Base-by-base conservation (phyloP, 2,797 vertebrate genomes). In the Arnoldichthys spilopterus region DNA sequence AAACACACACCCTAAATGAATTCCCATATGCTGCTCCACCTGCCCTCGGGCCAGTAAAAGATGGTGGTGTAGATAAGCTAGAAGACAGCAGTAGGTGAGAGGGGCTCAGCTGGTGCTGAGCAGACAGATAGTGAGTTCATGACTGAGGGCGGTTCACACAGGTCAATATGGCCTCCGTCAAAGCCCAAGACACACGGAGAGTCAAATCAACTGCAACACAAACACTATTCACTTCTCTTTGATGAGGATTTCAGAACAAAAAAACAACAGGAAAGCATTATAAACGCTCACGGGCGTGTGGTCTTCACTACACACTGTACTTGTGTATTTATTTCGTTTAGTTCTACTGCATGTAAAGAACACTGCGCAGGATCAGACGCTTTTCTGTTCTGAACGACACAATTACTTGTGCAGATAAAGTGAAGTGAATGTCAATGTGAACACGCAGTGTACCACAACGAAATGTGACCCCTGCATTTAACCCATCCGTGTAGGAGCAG, bases 111-210 rank as follows among this genome's bases (percentile, higher is more conserved):
- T 81, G 85, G 83, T 68, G 68, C 78, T 73, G 72, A 76, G 76
- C 73, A 80, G 67, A 70, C 66, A 79, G 66, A 79, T 12, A 56
- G 73, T 20, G 58, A 40, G 84, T 79, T 83, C 76, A 81, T 71
- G 82, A 83, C 73, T 67, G 62, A 82, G 76, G 76, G 79, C 72
- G 76, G 56, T 61, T 53, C 26, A 64, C 62, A 43, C 63, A 49
- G 84, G 84, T 84, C 82, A 85, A 85, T 78, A 84, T 61, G 80
- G 84, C 77, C 81, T 78, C 74, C 79, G 78, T 82, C 78, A 79
- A 80, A 85, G 66, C 84, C 79, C 82, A 82, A 78, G 79, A 79
- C 70, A 66, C 82, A 72, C 58, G 9, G n/a, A 72, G 54, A 77
- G 47, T 69, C 58, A 84, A 76, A 79, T 74, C 76, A 77, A 80